Evolutionary conservation across 1,140 invertebrate species (phyloP), one percentile per base, ranked within the genome.

Genomic region (Drosophila bipectinata): DNA sequence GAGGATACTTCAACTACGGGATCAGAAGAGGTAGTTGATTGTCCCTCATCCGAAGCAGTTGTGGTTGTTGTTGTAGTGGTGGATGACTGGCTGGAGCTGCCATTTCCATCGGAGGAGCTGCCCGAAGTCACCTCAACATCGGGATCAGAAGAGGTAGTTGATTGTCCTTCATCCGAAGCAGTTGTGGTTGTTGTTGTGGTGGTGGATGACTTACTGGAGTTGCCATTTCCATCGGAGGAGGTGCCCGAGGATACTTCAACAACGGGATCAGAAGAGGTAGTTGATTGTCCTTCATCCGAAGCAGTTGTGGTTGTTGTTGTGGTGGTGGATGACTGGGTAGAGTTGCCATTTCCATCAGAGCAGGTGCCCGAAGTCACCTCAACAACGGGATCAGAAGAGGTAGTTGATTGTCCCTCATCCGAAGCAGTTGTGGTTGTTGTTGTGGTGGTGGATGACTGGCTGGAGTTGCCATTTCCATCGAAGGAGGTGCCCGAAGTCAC

Each of bases 221-320:
- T 54, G n/a, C 52, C 32, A 54, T 37, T 32, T 7, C 3, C 52
- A n/a, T 54, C 39, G 4, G 52, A 39, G 9, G 52, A 54, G 32
- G 10, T 37, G 18, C 32, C 52, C 6, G 18, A 6, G 8, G 52
- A 9, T 3, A 14, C 32, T 14, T 54, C 52, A 1, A 10, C 52
- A 18, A 39, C 18, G 6, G 52, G 52, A 24, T 24, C 12, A 37
- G 32, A 26, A 1, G 52, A 12, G 6, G 18, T n/a, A 5, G 12
- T 9, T 2, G 51, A 10, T 24, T 53, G 9, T 18, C 30, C 51
- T 0, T 53, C 30, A 53, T 53, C 51, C 10, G 51, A 53, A 7
- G 51, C 37, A 21, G 52, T 54, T n/a, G 52, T 24, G 9, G 32
- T 39, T 5, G 32, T 39, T 0, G 52, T 39, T 1, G 32, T 24